phyloP scores from a whole-genome alignment of 2,888 invertebrate species.

The Elgonia sp. region DNA sequence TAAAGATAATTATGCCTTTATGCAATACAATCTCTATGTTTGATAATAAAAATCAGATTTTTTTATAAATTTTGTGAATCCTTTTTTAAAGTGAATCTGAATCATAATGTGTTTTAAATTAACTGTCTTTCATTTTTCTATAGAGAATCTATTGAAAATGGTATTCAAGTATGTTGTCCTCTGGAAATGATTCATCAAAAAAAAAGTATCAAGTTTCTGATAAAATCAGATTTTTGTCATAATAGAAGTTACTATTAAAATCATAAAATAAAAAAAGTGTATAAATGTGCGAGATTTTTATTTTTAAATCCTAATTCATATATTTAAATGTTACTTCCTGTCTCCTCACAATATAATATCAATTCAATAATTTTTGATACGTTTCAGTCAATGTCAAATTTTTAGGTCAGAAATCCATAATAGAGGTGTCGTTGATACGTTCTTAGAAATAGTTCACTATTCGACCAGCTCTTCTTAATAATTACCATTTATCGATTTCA shows the following conservation, averaged over 20 bases:
- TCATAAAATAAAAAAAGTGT: slow-evolving; percentile 35
- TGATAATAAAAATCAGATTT: too few species aligned
- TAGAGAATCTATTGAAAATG: neutral
- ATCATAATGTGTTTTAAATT: too few species aligned
- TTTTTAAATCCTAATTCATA: slow-evolving; percentile 29
- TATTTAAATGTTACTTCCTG: slow-evolving; percentile 59
- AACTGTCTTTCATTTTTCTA: neutral
- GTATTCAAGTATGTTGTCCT: too few species aligned
- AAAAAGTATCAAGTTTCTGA: too few species aligned
- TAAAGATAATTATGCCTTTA: too few species aligned
- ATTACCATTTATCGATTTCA: slow-evolving; percentile 73
- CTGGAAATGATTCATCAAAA: too few species aligned
- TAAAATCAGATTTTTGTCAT: neutral
- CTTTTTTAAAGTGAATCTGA: too few species aligned
- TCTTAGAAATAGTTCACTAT: slow-evolving; percentile 45
- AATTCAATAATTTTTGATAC: slow-evolving; percentile 65
- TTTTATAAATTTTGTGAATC: too few species aligned
- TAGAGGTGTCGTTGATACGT: slow-evolving; percentile 66
- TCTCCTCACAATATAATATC: slow-evolving; percentile 16
- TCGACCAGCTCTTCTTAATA: slow-evolving; percentile 59
- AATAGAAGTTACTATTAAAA: slow-evolving; percentile 3
- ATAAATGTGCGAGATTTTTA: slow-evolving; percentile 21
- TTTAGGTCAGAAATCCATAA: slow-evolving; percentile 66
- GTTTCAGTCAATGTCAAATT: slow-evolving; percentile 66
- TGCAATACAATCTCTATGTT: too few species aligned